These are phyloP conservation scores for Paragorgia papillata DNA, from an alignment of 92 coral and sea anemone genomes.

Conservation along the genomic window DNA sequence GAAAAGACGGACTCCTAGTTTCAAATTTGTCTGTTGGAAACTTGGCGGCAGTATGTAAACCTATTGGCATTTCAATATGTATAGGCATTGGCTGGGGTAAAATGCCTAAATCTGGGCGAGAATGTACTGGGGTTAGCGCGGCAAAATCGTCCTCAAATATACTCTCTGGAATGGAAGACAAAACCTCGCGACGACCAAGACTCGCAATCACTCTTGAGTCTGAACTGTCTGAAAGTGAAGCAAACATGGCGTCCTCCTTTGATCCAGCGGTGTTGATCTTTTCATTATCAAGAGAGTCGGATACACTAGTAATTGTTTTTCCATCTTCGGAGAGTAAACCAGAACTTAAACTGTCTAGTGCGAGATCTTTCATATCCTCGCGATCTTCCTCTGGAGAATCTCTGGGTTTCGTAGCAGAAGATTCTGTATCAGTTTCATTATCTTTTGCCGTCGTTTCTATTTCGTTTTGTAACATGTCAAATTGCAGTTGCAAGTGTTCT, in stretches of 20 bases:
- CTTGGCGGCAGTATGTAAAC: not conserved
- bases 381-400: not conserved
- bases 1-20: too few relatives aligned
- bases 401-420: not conserved
- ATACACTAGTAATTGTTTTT: conserved; percentile 1
- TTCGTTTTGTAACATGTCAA: conserved; percentile 44
- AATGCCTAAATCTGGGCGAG: not conserved
- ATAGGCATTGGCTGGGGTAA: conserved; percentile 18
- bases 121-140: not conserved
- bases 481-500: conserved; percentile 76
- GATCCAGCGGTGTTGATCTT: not conserved
- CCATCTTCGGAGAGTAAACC: conserved; percentile 42
- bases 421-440: not conserved
- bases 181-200: not conserved
- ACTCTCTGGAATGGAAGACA: conserved; percentile 27
- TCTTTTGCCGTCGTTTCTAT: not conserved
- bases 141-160: conserved; percentile 23
- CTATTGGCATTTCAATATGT: conserved; percentile 8
- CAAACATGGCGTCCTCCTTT: not conserved
- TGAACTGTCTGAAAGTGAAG: not conserved
- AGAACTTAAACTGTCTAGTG: conserved; percentile 22
- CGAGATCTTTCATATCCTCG: not conserved
- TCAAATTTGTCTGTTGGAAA: too few relatives aligned
- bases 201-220: conserved; percentile 12
- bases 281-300: not conserved